A percentile compares a stretch with the other conserved stretches of the same genome.
Conservation (phyloP, 2,888 invertebrate species). For the Schizotus pectinicornis region DNA sequence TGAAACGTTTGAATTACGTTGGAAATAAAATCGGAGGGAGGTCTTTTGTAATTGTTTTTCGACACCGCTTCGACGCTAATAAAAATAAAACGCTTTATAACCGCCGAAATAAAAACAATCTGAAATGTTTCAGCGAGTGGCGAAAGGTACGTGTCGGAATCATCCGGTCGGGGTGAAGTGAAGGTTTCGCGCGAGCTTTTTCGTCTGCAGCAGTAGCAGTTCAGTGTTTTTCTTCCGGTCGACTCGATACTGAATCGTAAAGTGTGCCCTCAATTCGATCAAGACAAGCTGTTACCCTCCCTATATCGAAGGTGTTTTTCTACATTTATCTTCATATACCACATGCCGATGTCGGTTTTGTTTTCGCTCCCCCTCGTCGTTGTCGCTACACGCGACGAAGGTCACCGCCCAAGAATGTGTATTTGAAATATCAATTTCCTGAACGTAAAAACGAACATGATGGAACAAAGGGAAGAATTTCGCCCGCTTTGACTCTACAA, state of each 20-base stretch:
- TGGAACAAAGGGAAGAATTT: slow-evolving; percentile 16
- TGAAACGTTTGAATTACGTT: too few relatives aligned
- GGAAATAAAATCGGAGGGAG: too few relatives aligned
- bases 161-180: slow-evolving; percentile 19
- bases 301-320: slow-evolving; percentile 44
- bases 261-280: slow-evolving; percentile 46
- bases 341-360: slow-evolving; percentile 40
- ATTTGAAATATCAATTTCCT: slow-evolving; percentile 28
- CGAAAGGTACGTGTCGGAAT: slow-evolving; percentile 31
- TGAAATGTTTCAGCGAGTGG: slow-evolving; percentile 18
- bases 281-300: slow-evolving; percentile 47
- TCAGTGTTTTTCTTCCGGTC: slow-evolving; percentile 37
- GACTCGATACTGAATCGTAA: slow-evolving; percentile 41
- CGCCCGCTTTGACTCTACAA: slow-evolving; percentile 4
- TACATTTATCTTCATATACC: slow-evolving; percentile 47
- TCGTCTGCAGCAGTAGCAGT: slow-evolving; percentile 20
- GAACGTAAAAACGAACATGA: slow-evolving; percentile 20
- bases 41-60: too few relatives aligned
- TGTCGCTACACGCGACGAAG: slow-evolving; percentile 5
- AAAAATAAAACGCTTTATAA: slow-evolving; percentile 16
- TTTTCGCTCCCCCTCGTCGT: slow-evolving; percentile 22
- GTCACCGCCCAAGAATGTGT: slow-evolving; percentile 25
- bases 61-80: too few relatives aligned
- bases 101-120: slow-evolving; percentile 24
- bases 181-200: slow-evolving; percentile 19